phyloP scores from a whole-genome alignment of 1,140 invertebrate genomes.

The Cydia amplana region DNA sequence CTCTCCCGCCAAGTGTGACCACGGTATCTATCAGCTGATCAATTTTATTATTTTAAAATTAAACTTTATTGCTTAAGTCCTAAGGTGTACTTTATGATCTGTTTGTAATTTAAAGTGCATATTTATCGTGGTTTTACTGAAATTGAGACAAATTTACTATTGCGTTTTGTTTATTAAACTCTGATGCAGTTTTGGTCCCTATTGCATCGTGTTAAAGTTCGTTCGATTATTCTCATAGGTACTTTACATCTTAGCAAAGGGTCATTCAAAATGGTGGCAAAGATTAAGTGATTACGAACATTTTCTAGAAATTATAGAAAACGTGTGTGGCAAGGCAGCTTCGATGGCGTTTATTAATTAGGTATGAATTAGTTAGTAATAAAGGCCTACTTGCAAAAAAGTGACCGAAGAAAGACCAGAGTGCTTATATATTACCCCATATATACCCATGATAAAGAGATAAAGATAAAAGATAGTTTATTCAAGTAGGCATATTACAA shows the following conservation, averaged over 20 bases:
- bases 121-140: not conserved
- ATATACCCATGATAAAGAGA: too few species aligned
- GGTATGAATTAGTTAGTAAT: too few species aligned
- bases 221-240: not conserved
- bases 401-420: not conserved
- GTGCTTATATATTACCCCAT: too few species aligned
- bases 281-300: not conserved
- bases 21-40: not conserved
- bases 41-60: not conserved
- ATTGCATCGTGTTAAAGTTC: not conserved
- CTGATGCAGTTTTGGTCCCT: not conserved
- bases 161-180: slow-evolving; percentile 2
- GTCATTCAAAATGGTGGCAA: slow-evolving; percentile 12
- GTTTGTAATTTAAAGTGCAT: not conserved
- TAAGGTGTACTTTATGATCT: not conserved
- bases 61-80: not conserved
- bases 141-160: not conserved
- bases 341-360: too few species aligned
- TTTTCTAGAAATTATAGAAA: not conserved
- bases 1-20: slow-evolving; percentile 28
- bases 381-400: not conserved
- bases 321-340: too few species aligned
- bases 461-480: too few species aligned
- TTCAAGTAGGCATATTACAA: too few species aligned
- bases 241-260: not conserved